Evolutionary conservation across 2,888 invertebrate species (phyloP).

Genomic region (Megastigmus dorsalis): DNA sequence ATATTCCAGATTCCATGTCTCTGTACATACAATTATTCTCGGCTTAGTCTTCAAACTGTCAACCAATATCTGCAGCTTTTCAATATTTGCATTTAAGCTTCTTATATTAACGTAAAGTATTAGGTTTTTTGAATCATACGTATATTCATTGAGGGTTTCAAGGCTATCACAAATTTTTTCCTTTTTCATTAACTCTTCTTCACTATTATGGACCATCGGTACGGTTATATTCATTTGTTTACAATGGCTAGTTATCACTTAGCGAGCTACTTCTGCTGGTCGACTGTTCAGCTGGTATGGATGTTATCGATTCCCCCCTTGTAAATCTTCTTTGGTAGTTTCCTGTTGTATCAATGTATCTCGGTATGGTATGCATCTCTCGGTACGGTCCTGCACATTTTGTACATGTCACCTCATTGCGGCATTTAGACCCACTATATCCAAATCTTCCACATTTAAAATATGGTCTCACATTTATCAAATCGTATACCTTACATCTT

Average conservation of each 20-base stretch:
- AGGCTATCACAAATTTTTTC: neutral
- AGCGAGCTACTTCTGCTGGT: neutral
- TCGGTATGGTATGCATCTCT: neutral
- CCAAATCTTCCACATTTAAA: slow-evolving; percentile 10
- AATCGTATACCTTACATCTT: neutral
- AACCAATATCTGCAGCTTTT: neutral
- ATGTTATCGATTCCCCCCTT: neutral
- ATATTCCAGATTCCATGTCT: slow-evolving; percentile 23
- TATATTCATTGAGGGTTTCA: neutral
- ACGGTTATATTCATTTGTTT: neutral
- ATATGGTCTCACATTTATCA: neutral
- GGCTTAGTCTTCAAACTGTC: neutral
- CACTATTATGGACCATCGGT: neutral
- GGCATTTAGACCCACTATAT: neutral
- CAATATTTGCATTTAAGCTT: neutral
- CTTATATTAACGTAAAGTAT: no score
- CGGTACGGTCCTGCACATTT: neutral
- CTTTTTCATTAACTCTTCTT: neutral
- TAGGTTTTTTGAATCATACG: neutral
- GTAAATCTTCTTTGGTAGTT: no score
- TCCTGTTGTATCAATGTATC: neutral
- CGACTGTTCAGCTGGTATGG: neutral
- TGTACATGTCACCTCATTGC: neutral
- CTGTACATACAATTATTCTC: slow-evolving; percentile 6
- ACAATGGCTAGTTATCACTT: neutral